Conservation (phyloP, 2,113 vertebrate species). For the Zosterops japonicus region DNA sequence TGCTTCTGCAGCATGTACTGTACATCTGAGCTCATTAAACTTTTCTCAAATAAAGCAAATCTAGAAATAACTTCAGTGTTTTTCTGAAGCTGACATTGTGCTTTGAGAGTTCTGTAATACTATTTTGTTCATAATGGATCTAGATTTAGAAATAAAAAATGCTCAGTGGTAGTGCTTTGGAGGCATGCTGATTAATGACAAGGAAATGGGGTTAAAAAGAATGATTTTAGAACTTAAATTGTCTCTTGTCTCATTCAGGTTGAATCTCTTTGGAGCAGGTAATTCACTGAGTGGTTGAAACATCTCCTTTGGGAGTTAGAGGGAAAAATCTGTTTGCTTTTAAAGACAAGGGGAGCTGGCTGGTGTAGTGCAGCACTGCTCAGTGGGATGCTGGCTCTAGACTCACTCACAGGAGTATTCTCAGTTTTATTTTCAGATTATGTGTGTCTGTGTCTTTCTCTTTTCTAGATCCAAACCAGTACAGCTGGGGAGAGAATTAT, state of each 20-base stretch:
- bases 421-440: constrained; percentile 51
- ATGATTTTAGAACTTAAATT: background rate
- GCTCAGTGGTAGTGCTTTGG: background rate
- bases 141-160: background rate
- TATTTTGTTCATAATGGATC: background rate
- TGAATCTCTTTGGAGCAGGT: background rate
- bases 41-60: background rate
- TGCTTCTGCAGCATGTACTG: constrained; percentile 1
- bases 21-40: background rate
- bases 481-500: constrained; percentile 98
- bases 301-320: background rate
- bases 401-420: background rate
- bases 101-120: background rate
- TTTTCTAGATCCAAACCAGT: constrained; percentile 92
- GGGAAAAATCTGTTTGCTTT: background rate
- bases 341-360: background rate
- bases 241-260: background rate
- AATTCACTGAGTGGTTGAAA: background rate
- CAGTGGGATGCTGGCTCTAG: constrained; percentile 3
- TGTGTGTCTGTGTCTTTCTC: constrained; percentile 43
- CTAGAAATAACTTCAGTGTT: background rate
- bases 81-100: background rate
- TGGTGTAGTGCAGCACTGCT: background rate
- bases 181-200: background rate
- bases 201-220: background rate